These are phyloP conservation scores for Monoplex corrugatus DNA, from an alignment of 2,888 invertebrate species.

Conservation along the genomic window DNA sequence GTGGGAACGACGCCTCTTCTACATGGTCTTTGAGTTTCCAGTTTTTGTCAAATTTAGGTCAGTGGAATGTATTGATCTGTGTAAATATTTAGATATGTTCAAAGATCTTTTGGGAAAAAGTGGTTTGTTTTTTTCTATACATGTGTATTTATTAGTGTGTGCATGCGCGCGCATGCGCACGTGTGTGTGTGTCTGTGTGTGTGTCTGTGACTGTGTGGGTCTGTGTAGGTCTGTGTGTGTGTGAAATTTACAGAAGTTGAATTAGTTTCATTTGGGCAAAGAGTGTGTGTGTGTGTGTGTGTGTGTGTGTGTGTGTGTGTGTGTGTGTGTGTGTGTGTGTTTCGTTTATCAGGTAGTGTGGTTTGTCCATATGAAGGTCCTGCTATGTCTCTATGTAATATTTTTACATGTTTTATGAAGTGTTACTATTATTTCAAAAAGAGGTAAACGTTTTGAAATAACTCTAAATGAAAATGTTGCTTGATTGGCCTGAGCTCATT, in stretches of 20 bases:
- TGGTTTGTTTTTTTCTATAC: not conserved
- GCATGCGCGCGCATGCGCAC: too few species aligned
- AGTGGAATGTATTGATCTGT: not conserved
- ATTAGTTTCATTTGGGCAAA: too few species aligned
- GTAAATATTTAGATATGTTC: not conserved
- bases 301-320: not conserved
- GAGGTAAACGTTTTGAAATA: too few species aligned
- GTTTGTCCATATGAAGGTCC: too few species aligned
- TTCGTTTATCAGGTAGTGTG: too few species aligned
- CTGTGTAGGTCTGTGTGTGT: slow-evolving; percentile 8
- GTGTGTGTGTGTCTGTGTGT: not conserved
- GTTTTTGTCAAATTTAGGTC: slow-evolving; percentile 79
- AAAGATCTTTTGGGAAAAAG: not conserved
- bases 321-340: not conserved
- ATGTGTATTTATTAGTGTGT: not conserved
- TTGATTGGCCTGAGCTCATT: too few species aligned
- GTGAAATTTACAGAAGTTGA: not conserved
- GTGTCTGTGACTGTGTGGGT: not conserved
- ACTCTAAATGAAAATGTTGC: too few species aligned
- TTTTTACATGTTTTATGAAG: too few species aligned
- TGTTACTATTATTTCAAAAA: too few species aligned
- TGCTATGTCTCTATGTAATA: too few species aligned
- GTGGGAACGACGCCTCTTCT: slow-evolving; percentile 78
- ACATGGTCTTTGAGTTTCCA: slow-evolving; percentile 72
- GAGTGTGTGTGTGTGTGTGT: slow-evolving; percentile 13